These are phyloP conservation scores for Platygyra sinensis DNA, from an alignment of 64 coral and sea anemone genomes.

Conservation along the genomic window DNA sequence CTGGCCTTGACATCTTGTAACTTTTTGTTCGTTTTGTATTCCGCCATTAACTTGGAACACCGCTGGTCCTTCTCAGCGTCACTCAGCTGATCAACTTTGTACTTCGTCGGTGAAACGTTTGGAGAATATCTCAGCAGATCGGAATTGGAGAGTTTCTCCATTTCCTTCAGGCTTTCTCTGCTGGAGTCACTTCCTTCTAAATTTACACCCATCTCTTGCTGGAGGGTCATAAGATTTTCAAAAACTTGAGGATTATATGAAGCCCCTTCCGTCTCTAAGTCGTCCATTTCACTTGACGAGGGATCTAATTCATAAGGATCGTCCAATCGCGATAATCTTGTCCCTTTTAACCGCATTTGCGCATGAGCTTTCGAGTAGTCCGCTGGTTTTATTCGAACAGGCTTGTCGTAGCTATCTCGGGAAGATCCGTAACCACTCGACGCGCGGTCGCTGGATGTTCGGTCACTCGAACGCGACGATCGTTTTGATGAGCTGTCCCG, in stretches of 20 bases:
- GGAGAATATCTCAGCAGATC: constrained; percentile 56
- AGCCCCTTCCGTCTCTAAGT: constrained; percentile 61
- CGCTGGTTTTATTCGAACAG: background rate
- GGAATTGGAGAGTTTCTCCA: constrained; percentile 56
- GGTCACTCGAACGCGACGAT: constrained; percentile 57
- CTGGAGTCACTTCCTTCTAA: constrained; percentile 85
- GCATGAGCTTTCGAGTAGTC: constrained; percentile 27
- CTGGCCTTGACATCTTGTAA: constrained; percentile 44
- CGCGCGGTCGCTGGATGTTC: constrained; percentile 69
- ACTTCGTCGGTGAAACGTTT: constrained; percentile 59
- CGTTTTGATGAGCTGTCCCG: constrained; percentile 28
- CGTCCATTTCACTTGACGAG: constrained; percentile 57
- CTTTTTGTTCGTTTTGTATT: constrained; percentile 82
- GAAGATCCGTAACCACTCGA: constrained; percentile 58
- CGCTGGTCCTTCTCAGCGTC: constrained; percentile 86
- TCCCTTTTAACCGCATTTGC: constrained; percentile 26
- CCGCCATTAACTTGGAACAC: constrained; percentile 77
- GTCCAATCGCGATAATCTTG: constrained; percentile 37
- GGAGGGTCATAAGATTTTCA: constrained; percentile 72
- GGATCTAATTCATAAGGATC: constrained; percentile 92
- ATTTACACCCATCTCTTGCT: constrained; percentile 79
- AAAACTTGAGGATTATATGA: constrained; percentile 74
- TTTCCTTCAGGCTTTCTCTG: constrained; percentile 53
- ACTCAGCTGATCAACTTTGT: constrained; percentile 72
- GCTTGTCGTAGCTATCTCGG: constrained; percentile 70